Percentiles rank a stretch among this genome's conserved stretches.
Conservation (phyloP, 1,140 invertebrate species). For the Akabosia matsudoensis region DNA sequence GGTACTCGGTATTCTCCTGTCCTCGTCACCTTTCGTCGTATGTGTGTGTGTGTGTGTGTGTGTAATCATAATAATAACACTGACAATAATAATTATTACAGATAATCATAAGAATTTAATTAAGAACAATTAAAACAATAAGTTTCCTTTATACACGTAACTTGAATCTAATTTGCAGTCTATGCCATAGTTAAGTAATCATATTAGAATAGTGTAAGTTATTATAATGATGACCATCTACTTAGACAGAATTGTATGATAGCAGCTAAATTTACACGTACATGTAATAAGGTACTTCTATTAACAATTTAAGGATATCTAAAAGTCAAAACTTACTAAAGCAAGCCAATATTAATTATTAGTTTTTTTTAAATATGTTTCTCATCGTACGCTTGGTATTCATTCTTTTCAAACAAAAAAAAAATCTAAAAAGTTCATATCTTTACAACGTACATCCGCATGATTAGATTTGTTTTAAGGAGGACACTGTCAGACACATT, state of each 20-base stretch:
- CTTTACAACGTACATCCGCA: no score
- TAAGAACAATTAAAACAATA: conserved; percentile 18
- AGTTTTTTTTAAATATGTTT: neutral
- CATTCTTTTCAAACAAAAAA: no score
- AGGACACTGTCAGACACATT: no score
- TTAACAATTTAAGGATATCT: conserved; percentile 21
- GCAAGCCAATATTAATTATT: no score
- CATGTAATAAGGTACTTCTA: conserved; percentile 22
- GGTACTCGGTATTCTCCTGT: conserved; percentile 13
- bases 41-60: no score
- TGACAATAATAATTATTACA: conserved; percentile 4
- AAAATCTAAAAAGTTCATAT: no score
- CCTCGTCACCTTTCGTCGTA: conserved; percentile 1
- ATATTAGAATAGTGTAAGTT: neutral
- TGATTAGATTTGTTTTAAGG: no score
- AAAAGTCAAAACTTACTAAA: conserved; percentile 21
- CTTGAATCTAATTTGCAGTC: conserved; percentile 20
- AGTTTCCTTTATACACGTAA: neutral
- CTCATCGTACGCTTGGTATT: neutral
- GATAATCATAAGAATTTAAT: no score
- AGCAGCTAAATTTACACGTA: conserved; percentile 16
- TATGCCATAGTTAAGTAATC: conserved; percentile 18
- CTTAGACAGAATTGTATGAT: conserved; percentile 16
- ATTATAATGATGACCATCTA: conserved; percentile 9
- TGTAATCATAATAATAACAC: conserved; percentile 1